phyloP scores from a whole-genome alignment of 1,140 invertebrate species.

The Glomeris maerens region DNA sequence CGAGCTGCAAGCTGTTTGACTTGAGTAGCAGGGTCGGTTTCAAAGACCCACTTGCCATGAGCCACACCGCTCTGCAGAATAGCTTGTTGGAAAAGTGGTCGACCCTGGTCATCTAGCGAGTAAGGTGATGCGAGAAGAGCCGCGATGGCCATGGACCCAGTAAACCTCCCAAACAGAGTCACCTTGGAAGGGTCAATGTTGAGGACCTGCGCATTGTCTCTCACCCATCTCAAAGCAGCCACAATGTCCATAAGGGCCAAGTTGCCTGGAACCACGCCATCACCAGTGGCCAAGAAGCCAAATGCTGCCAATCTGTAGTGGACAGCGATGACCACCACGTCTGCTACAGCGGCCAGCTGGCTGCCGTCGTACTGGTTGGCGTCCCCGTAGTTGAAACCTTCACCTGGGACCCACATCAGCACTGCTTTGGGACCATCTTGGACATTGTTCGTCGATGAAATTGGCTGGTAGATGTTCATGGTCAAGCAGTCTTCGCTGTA shows the following conservation, averaged over 20 bases:
- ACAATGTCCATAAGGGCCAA: constrained; percentile 57
- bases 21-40: constrained; percentile 13
- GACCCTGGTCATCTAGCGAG: not conserved
- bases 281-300: constrained; percentile 65
- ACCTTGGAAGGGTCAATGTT: constrained; percentile 55
- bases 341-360: constrained; percentile 62
- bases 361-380: constrained; percentile 59
- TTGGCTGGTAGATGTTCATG: constrained; percentile 36
- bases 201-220: constrained; percentile 60
- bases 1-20: not conserved
- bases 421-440: not conserved
- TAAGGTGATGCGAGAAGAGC: constrained; percentile 18
- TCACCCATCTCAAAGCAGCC: constrained; percentile 57
- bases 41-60: constrained; percentile 18
- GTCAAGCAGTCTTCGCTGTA: constrained; percentile 33
- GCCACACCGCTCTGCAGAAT: constrained; percentile 23
- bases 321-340: constrained; percentile 73
- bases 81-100: constrained; percentile 17
- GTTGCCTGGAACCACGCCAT: constrained; percentile 44
- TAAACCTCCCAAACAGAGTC: constrained; percentile 37
- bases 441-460: constrained; percentile 18
- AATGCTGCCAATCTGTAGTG: constrained; percentile 82
- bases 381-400: constrained; percentile 6
- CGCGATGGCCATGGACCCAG: constrained; percentile 21
- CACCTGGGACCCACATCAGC: constrained; percentile 10